Percentiles rank a stretch among this genome's conserved stretches.
These are phyloP conservation scores for Drosophila grimshawi DNA, from an alignment of 1,140 invertebrate species.

Conservation along the genomic window DNA sequence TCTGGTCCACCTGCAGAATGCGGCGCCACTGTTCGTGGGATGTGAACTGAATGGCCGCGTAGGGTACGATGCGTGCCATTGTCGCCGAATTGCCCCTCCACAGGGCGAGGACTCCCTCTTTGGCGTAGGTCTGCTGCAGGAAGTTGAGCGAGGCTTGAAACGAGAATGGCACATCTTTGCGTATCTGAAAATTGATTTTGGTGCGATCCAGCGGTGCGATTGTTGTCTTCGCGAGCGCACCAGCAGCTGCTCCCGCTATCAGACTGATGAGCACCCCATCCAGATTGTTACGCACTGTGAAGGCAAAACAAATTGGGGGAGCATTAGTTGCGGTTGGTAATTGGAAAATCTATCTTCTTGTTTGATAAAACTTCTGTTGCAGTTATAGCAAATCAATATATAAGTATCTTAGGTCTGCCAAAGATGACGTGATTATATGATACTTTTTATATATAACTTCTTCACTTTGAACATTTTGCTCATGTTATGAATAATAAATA, in stretches of 20 bases:
- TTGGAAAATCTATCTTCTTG: no score
- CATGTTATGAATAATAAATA: no score
- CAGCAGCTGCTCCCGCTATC: conserved; percentile 93
- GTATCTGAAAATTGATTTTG: conserved; percentile 98
- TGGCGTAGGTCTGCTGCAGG: conserved; percentile 88
- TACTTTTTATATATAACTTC: no score
- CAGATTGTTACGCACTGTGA: conserved; percentile 59
- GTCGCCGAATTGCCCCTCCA: conserved; percentile 99
- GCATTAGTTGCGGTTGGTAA: no score
- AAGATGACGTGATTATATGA: no score
- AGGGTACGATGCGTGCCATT: conserved; percentile 98
- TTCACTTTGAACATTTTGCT: no score
- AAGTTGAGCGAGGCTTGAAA: conserved; percentile 91
- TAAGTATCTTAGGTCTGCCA: no score
- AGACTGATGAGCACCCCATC: conserved; percentile 88
- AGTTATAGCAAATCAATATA: no score
- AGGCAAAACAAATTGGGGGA: neutral
- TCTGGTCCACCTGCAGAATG: conserved; percentile 88
- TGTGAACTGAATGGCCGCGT: conserved; percentile 98
- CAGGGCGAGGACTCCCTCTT: conserved; percentile 92
- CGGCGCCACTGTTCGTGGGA: conserved; percentile 98
- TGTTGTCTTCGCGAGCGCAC: conserved; percentile 96
- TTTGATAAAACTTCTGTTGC: no score
- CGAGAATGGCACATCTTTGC: conserved; percentile 90
- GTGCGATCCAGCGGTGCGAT: conserved; percentile 98